Evolutionary conservation across 2,888 invertebrate genomes (phyloP), one percentile per base, ranked within the genome.

Genomic region (Eilema sororculum): DNA sequence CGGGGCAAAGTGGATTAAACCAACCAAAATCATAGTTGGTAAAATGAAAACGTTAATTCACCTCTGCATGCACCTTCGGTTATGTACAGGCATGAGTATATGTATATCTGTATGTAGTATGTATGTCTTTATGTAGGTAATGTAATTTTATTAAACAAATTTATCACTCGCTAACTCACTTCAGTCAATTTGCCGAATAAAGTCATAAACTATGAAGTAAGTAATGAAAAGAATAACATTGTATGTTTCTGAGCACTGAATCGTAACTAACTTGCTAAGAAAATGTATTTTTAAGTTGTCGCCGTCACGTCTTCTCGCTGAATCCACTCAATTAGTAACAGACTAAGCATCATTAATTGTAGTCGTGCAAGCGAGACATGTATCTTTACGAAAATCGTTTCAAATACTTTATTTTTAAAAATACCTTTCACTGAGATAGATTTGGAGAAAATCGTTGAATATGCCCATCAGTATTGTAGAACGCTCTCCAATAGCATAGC

Each of bases 231-330:
- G 71, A 72, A 72, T 73, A 76, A 79, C 72, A 78, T 73, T 70
- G 75, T 69, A 67, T 63, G 84, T 79, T 80, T 56, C 77, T 71
- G 79, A 72, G 83, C 84, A 84, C 79, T 84, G 84, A 83, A 78
- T 84, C 81, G 88, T 86, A 81, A 84, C 88, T 89, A 90, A 91
- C 81, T 85, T 83, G 84, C 84, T 84, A 87, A 89, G 90, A 88
- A 90, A 93, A 93, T 91, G 91, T 92, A 90, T 91, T 92, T 92
- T 91, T 92, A 92, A 93, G 89, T 88, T 86, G 92, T 88, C 91
- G 91, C 90, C 91, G 92, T 90, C 92, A 85, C 87, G 91, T 86
- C 92, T 89, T 88, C 84, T 82, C 84, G 77, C 82, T 87, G 85
- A 86, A 87, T 89, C 86, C 90, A 89, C 89, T 91, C 91, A 93